Base-by-base conservation (phyloP, 2,888 invertebrate genomes). In the Molanna angustata region DNA sequence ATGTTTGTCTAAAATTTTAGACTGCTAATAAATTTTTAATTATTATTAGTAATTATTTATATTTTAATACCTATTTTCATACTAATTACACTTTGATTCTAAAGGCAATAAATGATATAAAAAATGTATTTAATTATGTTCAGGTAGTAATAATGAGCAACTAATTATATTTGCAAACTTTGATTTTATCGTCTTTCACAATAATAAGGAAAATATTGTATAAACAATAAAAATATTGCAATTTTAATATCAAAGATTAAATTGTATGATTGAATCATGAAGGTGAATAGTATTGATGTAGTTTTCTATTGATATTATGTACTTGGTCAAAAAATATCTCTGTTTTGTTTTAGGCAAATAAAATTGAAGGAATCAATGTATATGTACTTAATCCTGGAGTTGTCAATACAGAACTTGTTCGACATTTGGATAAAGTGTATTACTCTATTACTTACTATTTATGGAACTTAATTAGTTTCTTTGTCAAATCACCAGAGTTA, bases 381-480 rank as follows among this genome's bases (percentile, higher is more conserved):
- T 89, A 89, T 67, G 75, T 82, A 49, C 67, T 87, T 1, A 88
- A 90, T 65, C 89, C 89, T 0, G 89, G 89, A 1, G 74, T 87
- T 1, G 84, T 89, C 42, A 77, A 80, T 59, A 91, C 92, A 0
- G 90, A 90, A 61, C 66, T 92, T 4, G 83, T 82, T 1, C 81
- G 91, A n/a, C 79, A 86, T 69, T 63, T 83, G 58, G 72, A 81
- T 62, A 64, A 71, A 0, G 67, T 74, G 0, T 39, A 78, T 55
- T 81, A 78, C 64, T 68, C 67, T 41, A 82, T 82, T 2, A 70
- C 76, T 1, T 65, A 72, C 9, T 31, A 80, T 1, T 65, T 77
- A 33, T 65, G 68, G 1, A 56, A 69, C 7, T 0, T 78, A 0
- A 4, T 67, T 0, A 62, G 63, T 1, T 70, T 70, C 0, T 80